phyloP scores from a whole-genome alignment of 2,888 invertebrate genomes.

The Diloba caeruleocephala region DNA sequence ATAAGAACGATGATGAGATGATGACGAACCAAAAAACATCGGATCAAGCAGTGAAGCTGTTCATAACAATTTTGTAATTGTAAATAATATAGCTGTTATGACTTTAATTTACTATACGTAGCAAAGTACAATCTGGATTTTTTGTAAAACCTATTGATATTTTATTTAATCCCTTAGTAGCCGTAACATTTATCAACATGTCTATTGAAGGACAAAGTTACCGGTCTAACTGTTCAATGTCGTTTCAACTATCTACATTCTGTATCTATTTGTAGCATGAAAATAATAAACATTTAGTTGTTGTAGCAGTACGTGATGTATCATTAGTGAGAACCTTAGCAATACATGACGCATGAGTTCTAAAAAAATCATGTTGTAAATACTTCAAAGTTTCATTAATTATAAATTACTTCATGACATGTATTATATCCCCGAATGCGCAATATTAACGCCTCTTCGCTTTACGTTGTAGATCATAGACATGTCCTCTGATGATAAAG shows the following conservation, averaged over 20 bases:
- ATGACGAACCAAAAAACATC: background rate
- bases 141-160: too few species aligned
- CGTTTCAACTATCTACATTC: slow-evolving; percentile 13
- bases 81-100: background rate
- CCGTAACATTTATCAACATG: slow-evolving; percentile 18
- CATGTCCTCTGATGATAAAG: slow-evolving; percentile 43
- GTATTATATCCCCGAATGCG: slow-evolving; percentile 9
- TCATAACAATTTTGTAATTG: background rate
- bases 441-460: slow-evolving; percentile 14
- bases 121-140: too few species aligned
- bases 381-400: slow-evolving; percentile 22
- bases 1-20: background rate
- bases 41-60: background rate
- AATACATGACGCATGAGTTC: slow-evolving; percentile 18
- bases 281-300: slow-evolving; percentile 36
- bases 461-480: slow-evolving; percentile 14
- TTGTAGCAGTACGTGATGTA: slow-evolving; percentile 18
- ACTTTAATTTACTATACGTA: background rate
- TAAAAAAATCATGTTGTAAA: slow-evolving; percentile 11
- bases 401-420: slow-evolving; percentile 22
- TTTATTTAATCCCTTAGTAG: background rate
- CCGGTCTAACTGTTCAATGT: slow-evolving; percentile 18
- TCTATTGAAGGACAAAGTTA: slow-evolving; percentile 34
- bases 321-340: slow-evolving; percentile 29
- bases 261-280: slow-evolving; percentile 24